Conservation (phyloP, 2,797 vertebrate genomes). For the Garrulus glandarius region DNA sequence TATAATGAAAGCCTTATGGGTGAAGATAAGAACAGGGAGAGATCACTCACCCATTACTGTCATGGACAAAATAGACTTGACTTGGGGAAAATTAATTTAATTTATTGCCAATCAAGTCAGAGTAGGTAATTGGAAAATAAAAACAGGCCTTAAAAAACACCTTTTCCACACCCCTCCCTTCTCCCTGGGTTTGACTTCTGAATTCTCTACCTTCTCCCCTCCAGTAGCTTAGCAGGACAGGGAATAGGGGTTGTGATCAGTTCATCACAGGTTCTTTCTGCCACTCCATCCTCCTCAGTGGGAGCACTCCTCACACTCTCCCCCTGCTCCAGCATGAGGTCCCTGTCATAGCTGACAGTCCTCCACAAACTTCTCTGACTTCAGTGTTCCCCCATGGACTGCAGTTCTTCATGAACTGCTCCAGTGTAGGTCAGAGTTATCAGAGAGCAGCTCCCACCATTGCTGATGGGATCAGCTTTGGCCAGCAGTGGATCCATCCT, state of each 20-base stretch:
- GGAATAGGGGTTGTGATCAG: neutral
- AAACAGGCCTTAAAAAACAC: neutral
- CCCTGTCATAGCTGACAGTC: neutral
- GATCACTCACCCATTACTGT: neutral
- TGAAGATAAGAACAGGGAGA: neutral
- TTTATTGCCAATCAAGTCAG: neutral
- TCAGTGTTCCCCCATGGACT: neutral
- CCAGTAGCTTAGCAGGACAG: neutral
- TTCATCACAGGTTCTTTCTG: neutral
- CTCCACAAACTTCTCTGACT: neutral
- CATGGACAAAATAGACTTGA: neutral
- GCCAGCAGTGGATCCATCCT: rapidly evolving
- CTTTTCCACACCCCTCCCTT: neutral
- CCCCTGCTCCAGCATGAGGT: neutral
- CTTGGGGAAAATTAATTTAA: neutral
- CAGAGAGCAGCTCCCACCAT: neutral
- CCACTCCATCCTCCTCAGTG: rapidly evolving
- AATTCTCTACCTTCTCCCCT: neutral
- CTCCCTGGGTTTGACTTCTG: neutral
- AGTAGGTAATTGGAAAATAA: neutral
- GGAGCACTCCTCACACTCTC: neutral
- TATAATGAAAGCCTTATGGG: neutral
- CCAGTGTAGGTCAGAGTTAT: rapidly evolving
- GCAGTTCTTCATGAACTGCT: neutral
- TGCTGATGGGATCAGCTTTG: neutral